phyloP scores from a whole-genome alignment of 2,113 vertebrate genomes.

The Cranoglanis bouderius region DNA sequence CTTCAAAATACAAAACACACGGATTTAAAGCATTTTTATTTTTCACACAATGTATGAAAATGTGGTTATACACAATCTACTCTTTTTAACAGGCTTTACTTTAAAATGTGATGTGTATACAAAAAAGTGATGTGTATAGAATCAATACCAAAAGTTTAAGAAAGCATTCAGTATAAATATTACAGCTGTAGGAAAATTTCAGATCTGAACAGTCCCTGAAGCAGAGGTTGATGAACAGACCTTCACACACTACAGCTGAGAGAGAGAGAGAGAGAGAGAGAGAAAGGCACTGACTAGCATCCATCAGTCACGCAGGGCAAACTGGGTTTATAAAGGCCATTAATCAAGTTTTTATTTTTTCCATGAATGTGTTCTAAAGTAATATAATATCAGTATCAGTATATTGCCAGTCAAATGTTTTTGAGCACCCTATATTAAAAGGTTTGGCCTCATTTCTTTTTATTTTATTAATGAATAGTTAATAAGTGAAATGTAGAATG shows the following conservation, averaged over 20 bases:
- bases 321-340: slow-evolving; percentile 5
- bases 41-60: background rate
- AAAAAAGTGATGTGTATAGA: background rate
- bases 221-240: slow-evolving; percentile 69
- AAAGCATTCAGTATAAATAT: slow-evolving; percentile 40
- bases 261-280: slow-evolving; percentile 13
- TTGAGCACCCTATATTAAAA: background rate
- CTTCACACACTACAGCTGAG: slow-evolving; percentile 67
- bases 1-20: background rate
- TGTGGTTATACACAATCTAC: background rate
- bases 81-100: background rate
- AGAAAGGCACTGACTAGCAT: background rate
- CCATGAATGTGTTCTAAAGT: background rate
- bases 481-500: background rate
- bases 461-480: background rate
- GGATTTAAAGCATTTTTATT: background rate
- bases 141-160: background rate
- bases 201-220: slow-evolving; percentile 65
- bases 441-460: background rate
- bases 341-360: background rate
- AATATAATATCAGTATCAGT: background rate
- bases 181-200: slow-evolving; percentile 64
- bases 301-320: slow-evolving; percentile 34
- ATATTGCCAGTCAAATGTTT: background rate
- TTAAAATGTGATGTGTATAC: background rate